These are phyloP conservation scores for Bradypodion pumilum DNA, from an alignment of 2,797 vertebrate genomes.

Conservation along the genomic window DNA sequence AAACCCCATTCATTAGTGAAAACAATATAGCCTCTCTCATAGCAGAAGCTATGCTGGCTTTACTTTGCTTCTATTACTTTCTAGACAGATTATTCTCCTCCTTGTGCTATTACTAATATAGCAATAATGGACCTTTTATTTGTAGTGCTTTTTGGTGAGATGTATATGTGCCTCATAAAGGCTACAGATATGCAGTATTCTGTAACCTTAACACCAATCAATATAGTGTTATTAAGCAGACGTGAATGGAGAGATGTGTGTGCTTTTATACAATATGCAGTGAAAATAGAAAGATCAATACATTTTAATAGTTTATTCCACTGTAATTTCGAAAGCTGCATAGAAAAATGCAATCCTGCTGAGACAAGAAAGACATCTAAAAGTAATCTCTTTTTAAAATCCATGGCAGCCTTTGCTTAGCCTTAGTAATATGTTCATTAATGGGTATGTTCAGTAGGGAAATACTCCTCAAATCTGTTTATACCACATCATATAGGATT, in stretches of 20 bases:
- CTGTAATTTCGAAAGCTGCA: background rate
- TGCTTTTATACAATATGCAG: background rate
- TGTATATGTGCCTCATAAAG: background rate
- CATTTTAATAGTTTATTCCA: constrained; percentile 12
- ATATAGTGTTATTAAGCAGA: constrained; percentile 5
- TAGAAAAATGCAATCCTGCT: background rate
- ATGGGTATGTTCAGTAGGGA: background rate
- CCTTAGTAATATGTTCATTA: background rate
- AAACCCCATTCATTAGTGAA: background rate
- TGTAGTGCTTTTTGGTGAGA: background rate
- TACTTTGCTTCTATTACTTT: background rate
- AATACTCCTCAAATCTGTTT: background rate
- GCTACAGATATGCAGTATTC: background rate
- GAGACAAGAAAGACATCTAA: background rate
- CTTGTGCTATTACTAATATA: constrained; percentile 2
- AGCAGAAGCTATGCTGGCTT: background rate
- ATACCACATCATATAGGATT: background rate
- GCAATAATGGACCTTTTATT: background rate
- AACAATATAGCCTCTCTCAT: background rate
- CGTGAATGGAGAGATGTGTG: background rate
- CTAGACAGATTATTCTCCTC: background rate
- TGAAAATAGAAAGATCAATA: constrained; percentile 11
- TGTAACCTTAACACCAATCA: background rate
- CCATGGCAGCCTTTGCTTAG: background rate
- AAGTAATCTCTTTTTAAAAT: background rate